Evolutionary conservation across 2,113 vertebrate genomes (phyloP).

Genomic region (Aegotheles bennettii): DNA sequence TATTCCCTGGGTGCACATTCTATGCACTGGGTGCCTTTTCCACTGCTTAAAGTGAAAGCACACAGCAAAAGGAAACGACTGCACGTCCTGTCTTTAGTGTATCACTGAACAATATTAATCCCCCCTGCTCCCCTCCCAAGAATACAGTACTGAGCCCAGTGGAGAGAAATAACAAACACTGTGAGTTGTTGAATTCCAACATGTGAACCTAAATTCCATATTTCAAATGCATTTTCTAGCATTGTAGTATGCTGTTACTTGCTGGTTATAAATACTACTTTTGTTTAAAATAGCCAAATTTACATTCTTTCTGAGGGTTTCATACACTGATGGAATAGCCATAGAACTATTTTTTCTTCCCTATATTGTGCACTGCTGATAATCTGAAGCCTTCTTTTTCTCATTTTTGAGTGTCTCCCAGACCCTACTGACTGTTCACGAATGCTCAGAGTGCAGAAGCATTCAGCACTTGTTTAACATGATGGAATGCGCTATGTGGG

Average conservation of each 20-base stretch:
- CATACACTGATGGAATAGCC: neutral
- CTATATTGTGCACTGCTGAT: neutral
- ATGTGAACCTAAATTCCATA: neutral
- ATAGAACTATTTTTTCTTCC: neutral
- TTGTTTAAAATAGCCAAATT: neutral
- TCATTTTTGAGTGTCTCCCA: neutral
- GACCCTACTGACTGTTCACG: neutral
- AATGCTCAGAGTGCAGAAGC: neutral
- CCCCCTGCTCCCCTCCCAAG: neutral
- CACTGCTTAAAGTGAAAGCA: neutral
- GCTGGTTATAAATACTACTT: neutral
- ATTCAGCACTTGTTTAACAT: neutral
- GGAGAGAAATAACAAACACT: neutral
- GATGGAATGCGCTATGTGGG: neutral
- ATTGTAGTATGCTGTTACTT: neutral
- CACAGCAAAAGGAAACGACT: neutral
- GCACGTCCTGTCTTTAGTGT: neutral
- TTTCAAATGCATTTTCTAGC: neutral
- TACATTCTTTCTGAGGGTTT: neutral
- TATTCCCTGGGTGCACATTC: neutral
- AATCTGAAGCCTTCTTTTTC: neutral
- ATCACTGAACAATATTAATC: neutral
- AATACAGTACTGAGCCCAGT: neutral
- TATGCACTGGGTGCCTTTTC: neutral
- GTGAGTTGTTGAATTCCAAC: neutral